A percentile compares a stretch with the other conserved stretches of the same genome.
These are phyloP conservation scores for Notothenia rossii DNA, from an alignment of 2,113 vertebrate species.

Conservation along the genomic window DNA sequence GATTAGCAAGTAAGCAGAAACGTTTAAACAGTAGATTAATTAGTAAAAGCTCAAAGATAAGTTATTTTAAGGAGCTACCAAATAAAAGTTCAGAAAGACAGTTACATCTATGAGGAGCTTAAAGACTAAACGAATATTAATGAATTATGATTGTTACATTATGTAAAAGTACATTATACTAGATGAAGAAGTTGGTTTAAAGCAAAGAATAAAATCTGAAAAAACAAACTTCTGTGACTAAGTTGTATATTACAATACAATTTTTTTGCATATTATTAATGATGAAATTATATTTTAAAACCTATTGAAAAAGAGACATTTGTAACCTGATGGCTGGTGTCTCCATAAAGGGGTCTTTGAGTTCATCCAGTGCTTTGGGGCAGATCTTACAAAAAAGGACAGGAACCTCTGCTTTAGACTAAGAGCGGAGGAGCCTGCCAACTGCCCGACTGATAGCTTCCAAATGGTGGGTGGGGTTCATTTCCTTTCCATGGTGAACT, in stretches of 20 bases:
- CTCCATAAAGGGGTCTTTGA: neutral
- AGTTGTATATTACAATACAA: too few relatives aligned
- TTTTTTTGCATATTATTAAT: too few relatives aligned
- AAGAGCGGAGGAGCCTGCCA: conserved; percentile 4
- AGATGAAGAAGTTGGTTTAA: too few relatives aligned
- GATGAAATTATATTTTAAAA: too few relatives aligned
- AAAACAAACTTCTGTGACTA: too few relatives aligned
- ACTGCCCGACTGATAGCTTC: conserved; percentile 25
- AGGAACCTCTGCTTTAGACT: neutral
- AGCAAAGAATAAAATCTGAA: neutral
- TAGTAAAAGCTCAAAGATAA: neutral
- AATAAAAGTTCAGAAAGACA: neutral
- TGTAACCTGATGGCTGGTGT: neutral
- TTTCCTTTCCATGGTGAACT: neutral
- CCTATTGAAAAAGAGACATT: neutral
- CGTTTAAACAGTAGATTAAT: neutral
- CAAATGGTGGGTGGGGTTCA: conserved; percentile 26
- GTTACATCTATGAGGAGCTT: too few relatives aligned
- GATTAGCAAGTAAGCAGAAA: neutral
- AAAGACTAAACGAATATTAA: neutral
- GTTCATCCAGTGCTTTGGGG: neutral
- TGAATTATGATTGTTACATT: neutral
- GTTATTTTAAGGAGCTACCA: neutral
- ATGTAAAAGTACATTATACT: neutral
- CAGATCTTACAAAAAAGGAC: neutral